Evolutionary conservation across 2,797 vertebrate species (phyloP).

Genomic region (Pithecia hirsuta): DNA sequence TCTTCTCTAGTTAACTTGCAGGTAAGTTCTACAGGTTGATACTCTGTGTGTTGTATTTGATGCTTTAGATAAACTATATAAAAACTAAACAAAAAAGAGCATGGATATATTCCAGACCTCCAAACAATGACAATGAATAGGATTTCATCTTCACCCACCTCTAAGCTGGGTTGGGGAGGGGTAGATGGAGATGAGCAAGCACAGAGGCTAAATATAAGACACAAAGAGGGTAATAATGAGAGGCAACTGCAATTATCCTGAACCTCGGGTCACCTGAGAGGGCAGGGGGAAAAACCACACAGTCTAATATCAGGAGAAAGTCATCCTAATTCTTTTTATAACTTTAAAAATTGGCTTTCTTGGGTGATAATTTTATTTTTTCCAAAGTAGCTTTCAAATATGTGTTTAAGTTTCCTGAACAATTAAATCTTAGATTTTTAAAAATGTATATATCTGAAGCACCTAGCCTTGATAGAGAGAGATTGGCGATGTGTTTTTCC

Average conservation of each 20-base stretch:
- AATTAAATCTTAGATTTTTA: not conserved
- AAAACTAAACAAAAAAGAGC: not conserved
- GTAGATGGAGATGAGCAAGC: not conserved
- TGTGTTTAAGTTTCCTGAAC: not conserved
- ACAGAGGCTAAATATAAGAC: not conserved
- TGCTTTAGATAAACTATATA: not conserved
- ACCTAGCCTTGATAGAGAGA: not conserved
- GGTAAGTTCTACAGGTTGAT: not conserved
- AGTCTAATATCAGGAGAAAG: not conserved
- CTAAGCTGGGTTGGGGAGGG: not conserved
- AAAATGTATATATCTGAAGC: not conserved
- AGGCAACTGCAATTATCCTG: not conserved
- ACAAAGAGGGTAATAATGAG: not conserved
- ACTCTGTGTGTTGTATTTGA: not conserved
- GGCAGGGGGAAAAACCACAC: not conserved
- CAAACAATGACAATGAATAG: not conserved
- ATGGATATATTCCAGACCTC: not conserved
- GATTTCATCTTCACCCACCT: not conserved
- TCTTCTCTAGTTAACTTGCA: not conserved
- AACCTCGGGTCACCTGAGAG: not conserved
- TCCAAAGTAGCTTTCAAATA: not conserved
- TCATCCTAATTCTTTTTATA: not conserved
- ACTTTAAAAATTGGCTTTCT: not conserved
- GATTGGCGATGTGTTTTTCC: not conserved
- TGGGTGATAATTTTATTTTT: conserved; percentile 20